A percentile compares a stretch with the other conserved stretches of the same genome.
Conservation (phyloP, 1,140 invertebrate species). For the Cardiocondyla obscurior region DNA sequence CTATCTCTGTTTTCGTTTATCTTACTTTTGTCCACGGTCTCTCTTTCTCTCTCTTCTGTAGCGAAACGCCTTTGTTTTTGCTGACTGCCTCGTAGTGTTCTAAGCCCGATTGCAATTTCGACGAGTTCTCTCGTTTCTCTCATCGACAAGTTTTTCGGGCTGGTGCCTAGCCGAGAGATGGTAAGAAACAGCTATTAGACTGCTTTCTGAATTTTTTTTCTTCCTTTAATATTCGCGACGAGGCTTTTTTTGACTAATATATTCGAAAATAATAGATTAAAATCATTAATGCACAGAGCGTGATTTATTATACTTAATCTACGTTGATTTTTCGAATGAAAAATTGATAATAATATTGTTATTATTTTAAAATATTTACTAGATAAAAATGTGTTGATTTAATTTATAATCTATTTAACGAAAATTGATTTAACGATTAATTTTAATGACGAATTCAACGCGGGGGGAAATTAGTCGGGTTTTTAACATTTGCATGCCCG, state of each 20-base stretch:
- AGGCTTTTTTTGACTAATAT: not conserved
- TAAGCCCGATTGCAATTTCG: conserved; percentile 74
- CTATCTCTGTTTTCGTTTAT: conserved; percentile 24
- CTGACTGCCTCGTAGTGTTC: conserved; percentile 63
- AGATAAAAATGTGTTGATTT: not conserved
- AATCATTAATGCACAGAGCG: not conserved
- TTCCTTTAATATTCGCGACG: not conserved
- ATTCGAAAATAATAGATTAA: not conserved
- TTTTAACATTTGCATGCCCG: not conserved
- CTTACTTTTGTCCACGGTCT: conserved; percentile 17
- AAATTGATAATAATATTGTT: not conserved
- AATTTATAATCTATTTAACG: not conserved
- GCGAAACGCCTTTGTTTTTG: conserved; percentile 70
- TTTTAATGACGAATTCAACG: not conserved
- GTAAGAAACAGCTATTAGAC: conserved; percentile 11
- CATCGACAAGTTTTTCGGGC: conserved; percentile 61
- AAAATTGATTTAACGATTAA: conserved; percentile 13
- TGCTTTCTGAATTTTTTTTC: conserved; percentile 8
- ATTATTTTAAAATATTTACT: not conserved
- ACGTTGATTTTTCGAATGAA: too few relatives aligned
- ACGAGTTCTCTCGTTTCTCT: conserved; percentile 43
- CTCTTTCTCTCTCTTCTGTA: conserved; percentile 26
- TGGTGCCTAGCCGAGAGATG: conserved; percentile 27
- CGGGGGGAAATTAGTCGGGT: not conserved
- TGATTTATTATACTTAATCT: not conserved